phyloP scores from a whole-genome alignment of 2,797 vertebrate species.

The Centropyge bicolor region DNA sequence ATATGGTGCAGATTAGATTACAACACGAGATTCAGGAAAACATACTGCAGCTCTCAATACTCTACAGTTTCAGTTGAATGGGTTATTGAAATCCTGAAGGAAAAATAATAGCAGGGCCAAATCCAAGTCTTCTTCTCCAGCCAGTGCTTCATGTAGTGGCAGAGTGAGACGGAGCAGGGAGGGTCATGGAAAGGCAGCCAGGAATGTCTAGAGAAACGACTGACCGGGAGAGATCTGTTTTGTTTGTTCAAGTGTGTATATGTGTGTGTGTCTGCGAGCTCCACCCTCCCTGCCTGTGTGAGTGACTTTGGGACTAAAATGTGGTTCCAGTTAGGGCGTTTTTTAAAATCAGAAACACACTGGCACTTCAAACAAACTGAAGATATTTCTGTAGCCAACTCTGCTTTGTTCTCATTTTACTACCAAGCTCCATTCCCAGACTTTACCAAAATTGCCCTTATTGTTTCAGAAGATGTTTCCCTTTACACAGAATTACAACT shows the following conservation, averaged over 20 bases:
- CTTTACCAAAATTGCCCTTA: conserved; percentile 41
- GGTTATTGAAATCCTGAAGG: conserved; percentile 58
- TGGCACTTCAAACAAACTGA: conserved; percentile 83
- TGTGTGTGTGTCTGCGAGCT: conserved; percentile 62
- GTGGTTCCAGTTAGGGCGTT: conserved; percentile 86
- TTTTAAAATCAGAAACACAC: conserved; percentile 83
- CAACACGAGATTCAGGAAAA: conserved; percentile 48
- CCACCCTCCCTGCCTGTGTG: conserved; percentile 75
- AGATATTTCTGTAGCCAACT: conserved; percentile 77
- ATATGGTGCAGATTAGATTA: conserved; percentile 63
- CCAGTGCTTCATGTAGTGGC: conserved; percentile 42
- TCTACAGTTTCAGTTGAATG: conserved; percentile 43
- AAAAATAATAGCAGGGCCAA: conserved; percentile 60
- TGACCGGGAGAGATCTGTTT: conserved; percentile 77
- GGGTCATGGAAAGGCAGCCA: conserved; percentile 79
- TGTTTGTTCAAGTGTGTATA: conserved; percentile 78
- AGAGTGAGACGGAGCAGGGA: conserved; percentile 71
- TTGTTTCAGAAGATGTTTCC: conserved; percentile 28
- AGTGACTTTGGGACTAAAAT: conserved; percentile 83
- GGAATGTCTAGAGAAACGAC: conserved; percentile 82
- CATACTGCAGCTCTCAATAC: neutral
- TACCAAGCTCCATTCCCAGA: conserved; percentile 70
- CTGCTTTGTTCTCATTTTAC: conserved; percentile 79
- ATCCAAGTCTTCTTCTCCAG: conserved; percentile 42
- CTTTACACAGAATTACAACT: conserved; percentile 44